These are phyloP conservation scores for Noctua pronuba DNA, from an alignment of 2,888 invertebrate genomes.

Conservation along the genomic window DNA sequence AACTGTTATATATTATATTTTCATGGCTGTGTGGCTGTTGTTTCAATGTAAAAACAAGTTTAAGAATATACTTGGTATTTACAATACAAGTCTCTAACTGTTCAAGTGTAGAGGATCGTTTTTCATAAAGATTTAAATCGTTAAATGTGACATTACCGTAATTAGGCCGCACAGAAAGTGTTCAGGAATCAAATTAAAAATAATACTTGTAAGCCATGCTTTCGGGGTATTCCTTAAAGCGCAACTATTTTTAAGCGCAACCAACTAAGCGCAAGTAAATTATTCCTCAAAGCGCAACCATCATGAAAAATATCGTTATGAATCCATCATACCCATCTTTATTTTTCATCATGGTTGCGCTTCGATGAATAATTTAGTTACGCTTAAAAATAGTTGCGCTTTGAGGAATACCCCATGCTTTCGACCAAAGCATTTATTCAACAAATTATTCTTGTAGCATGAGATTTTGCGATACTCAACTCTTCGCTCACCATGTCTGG, in stretches of 20 bases:
- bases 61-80: background rate
- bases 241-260: too few species aligned
- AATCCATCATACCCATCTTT: too few species aligned
- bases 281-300: too few species aligned
- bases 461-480: background rate
- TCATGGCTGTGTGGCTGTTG: conserved; percentile 8
- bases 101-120: background rate
- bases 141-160: background rate
- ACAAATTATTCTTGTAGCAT: conserved; percentile 3
- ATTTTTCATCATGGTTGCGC: too few species aligned
- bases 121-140: background rate
- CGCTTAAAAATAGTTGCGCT: too few species aligned
- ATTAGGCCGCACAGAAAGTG: background rate
- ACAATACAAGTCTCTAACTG: background rate
- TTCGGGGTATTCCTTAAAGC: too few species aligned
- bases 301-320: too few species aligned
- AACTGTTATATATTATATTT: background rate
- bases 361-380: too few species aligned
- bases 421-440: background rate
- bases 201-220: too few species aligned
- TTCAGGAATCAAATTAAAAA: too few species aligned
- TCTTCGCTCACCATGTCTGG: conserved; percentile 18
- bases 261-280: too few species aligned
- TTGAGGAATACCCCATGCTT: too few species aligned
- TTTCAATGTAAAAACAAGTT: background rate